A percentile compares a stretch with the other conserved stretches of the same genome.
Conservation (phyloP, 2,888 invertebrate genomes). For the Ctenicera cuprea region DNA sequence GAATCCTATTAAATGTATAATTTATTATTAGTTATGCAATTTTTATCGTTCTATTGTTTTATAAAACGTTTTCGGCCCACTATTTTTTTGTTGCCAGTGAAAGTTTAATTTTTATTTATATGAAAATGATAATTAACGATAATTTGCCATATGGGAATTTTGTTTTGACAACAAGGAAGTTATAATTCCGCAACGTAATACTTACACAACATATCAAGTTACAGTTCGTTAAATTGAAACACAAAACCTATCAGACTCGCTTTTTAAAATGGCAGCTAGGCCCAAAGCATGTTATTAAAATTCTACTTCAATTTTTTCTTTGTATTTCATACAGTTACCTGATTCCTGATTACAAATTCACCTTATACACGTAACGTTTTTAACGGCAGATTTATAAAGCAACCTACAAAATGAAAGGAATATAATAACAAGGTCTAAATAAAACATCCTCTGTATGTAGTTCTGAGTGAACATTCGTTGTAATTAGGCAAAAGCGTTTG, state of each 20-base stretch:
- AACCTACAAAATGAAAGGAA: not conserved
- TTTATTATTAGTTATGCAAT: too few relatives aligned
- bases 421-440: not conserved
- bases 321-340: not conserved
- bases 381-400: not conserved
- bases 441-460: not conserved
- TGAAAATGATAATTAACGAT: conserved; percentile 10
- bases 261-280: not conserved
- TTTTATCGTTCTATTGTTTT: too few relatives aligned
- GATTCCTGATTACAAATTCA: not conserved
- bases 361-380: not conserved
- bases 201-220: conserved; percentile 11
- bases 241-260: not conserved
- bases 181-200: conserved; percentile 24
- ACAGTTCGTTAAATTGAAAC: conserved; percentile 26
- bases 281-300: not conserved
- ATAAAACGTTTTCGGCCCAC: too few relatives aligned
- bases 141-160: not conserved
- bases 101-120: not conserved
- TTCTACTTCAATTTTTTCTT: not conserved
- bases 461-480: not conserved
- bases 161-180: conserved; percentile 9
- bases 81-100: not conserved
- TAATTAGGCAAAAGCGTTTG: not conserved
- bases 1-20: too few relatives aligned